Base-by-base conservation (phyloP, 2,888 invertebrate genomes). In the Pollenia labialis region DNA sequence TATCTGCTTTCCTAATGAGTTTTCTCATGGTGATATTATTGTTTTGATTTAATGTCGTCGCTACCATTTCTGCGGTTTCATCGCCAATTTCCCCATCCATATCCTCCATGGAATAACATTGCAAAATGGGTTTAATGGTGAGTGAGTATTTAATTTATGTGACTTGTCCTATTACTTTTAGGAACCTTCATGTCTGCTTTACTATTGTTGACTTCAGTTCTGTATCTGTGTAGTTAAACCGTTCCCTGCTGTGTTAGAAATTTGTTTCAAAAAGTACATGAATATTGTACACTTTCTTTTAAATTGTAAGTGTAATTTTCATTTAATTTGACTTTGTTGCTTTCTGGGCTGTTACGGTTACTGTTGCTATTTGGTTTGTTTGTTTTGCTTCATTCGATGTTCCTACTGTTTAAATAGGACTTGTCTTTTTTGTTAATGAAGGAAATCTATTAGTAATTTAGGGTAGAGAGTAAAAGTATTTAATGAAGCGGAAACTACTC, bases 401-500 rank as follows among this genome's bases (percentile, higher is more conserved):
- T 64, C 16, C 4, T 64, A 40, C 52, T 50, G 50, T 11, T 60
- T 68, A n/a, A 14, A 40, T 48, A 54, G 12, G 50, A 40, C 69
- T 40, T 40, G n/a, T 44, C 44, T 52, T 54, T 58, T 23, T 69
- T 72, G 56, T 74, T 81, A 64, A 72, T 69, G 18, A 46, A 69
- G 50, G 62, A 60, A 69, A 60, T 69, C 62, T 69, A 62, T 18
- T 62, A 46, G 46, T 62, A 58, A 69, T 76, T 62, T 76, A 60
- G 54, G 46, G 68, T 74, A 81, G 44, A 83, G 54, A 71, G 50
- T 46, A 54, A 71, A 76, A 62, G 42, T 48, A 72, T 83, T 66
- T 77, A 83, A 83, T 83, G 77, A 72, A 66, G 77, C 72, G 83
- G 77, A 77, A 83, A 72, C 64, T 72, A 72, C 77, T 83, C 83